Conservation (phyloP, 1,140 invertebrate species). For the Drosophila nikananu region DNA sequence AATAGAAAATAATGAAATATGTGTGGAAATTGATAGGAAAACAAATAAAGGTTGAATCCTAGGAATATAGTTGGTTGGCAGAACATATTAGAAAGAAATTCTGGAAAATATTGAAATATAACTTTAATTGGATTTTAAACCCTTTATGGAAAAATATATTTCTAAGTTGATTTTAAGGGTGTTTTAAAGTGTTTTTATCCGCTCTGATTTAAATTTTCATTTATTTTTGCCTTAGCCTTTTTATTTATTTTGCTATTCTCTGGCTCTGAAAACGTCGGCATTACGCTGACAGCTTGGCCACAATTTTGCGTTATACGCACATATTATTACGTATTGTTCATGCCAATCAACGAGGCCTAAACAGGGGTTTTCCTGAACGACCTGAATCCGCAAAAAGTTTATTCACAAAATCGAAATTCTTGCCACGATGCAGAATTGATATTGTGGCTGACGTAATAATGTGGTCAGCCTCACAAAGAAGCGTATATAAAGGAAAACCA, state of each 20-base stretch:
- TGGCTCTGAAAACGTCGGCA: slow-evolving; percentile 1
- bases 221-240: not conserved
- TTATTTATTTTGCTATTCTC: slow-evolving; percentile 20
- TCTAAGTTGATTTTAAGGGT: not conserved
- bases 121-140: not conserved
- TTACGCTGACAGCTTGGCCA: slow-evolving; percentile 33
- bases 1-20: slow-evolving; percentile 1
- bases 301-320: slow-evolving; percentile 11
- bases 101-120: not conserved
- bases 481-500: too few relatives aligned
- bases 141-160: not conserved
- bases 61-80: not conserved
- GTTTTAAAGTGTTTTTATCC: too few relatives aligned
- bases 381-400: slow-evolving; percentile 14
- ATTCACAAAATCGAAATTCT: slow-evolving; percentile 1
- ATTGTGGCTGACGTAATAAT: slow-evolving; percentile 15
- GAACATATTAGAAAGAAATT: not conserved
- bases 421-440: slow-evolving; percentile 10
- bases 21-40: not conserved
- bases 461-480: not conserved
- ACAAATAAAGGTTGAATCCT: not conserved
- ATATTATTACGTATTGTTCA: slow-evolving; percentile 12
- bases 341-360: slow-evolving; percentile 42
- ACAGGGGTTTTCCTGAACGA: slow-evolving; percentile 6
- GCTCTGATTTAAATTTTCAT: not conserved